phyloP scores from a whole-genome alignment of 2,113 vertebrate species.

The Spea multiplicata region DNA sequence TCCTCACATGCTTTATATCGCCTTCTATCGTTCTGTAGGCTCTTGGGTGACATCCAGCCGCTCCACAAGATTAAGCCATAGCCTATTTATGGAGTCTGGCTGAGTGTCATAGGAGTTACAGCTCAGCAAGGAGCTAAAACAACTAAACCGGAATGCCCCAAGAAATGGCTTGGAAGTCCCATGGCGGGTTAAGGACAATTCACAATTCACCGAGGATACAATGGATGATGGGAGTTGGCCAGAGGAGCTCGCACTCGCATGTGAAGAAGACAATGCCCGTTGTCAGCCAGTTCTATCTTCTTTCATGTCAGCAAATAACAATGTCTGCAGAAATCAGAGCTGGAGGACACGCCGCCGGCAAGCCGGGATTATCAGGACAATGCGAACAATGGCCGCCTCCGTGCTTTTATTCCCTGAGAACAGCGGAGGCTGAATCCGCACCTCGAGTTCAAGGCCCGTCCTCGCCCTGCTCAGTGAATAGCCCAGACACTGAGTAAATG shows the following conservation, averaged over 20 bases:
- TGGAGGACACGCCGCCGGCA: slow-evolving; percentile 12
- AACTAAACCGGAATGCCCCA: no score
- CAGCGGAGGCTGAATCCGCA: slow-evolving; percentile 9
- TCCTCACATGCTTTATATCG: no score
- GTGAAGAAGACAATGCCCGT: slow-evolving; percentile 1
- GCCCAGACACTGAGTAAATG: neutral
- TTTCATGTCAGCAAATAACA: slow-evolving; percentile 36
- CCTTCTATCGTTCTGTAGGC: no score
- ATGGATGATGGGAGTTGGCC: no score
- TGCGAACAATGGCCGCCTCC: neutral
- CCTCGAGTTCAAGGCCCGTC: neutral
- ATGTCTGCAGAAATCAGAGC: slow-evolving; percentile 4
- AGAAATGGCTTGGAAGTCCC: no score
- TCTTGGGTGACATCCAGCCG: no score
- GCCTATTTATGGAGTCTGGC: no score
- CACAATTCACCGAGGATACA: no score
- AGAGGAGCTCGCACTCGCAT: neutral
- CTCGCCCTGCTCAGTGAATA: neutral
- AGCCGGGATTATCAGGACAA: slow-evolving; percentile 16
- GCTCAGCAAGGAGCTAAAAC: no score
- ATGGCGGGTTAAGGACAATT: no score
- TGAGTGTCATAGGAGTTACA: no score
- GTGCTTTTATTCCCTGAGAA: slow-evolving; percentile 13
- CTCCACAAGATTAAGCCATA: no score
- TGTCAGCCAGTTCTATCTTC: slow-evolving; percentile 1